A percentile compares a stretch with the other conserved stretches of the same genome.
Conservation (phyloP, 2,113 vertebrate genomes). For the Brevimyrus niger region DNA sequence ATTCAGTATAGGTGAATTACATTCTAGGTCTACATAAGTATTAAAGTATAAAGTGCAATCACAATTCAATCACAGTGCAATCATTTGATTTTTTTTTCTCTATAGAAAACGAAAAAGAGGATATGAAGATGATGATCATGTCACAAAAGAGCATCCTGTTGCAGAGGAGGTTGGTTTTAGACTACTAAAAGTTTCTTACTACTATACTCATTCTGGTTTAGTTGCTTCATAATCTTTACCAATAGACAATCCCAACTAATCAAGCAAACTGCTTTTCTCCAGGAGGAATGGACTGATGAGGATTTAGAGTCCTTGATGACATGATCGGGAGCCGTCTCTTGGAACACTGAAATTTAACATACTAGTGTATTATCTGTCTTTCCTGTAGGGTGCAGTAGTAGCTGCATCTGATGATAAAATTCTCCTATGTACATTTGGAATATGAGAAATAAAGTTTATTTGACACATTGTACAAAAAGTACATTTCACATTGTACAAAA, state of each 20-base stretch:
- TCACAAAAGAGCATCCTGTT: slow-evolving; percentile 71
- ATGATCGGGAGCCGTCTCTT: neutral
- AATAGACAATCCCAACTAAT: neutral
- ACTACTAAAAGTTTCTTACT: neutral
- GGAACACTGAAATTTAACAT: neutral
- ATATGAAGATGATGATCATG: slow-evolving; percentile 79
- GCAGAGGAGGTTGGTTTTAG: slow-evolving; percentile 58
- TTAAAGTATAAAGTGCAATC: neutral
- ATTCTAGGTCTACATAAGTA: neutral
- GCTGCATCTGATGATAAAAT: neutral
- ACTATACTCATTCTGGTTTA: neutral
- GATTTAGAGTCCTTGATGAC: slow-evolving; percentile 49
- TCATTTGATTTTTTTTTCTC: too few species aligned
- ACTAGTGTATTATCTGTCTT: neutral
- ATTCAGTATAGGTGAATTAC: neutral
- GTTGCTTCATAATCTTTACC: neutral
- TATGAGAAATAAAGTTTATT: slow-evolving; percentile 5
- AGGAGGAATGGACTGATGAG: slow-evolving; percentile 89
- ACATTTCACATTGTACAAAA: neutral
- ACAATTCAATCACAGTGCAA: too few species aligned
- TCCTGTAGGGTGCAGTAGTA: neutral
- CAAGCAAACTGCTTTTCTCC: slow-evolving; percentile 23
- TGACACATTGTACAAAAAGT: neutral
- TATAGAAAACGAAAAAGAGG: slow-evolving; percentile 84
- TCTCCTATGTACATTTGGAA: neutral